phyloP scores from a whole-genome alignment of 2,797 vertebrate species.

The Dendrocincla fuliginosa region DNA sequence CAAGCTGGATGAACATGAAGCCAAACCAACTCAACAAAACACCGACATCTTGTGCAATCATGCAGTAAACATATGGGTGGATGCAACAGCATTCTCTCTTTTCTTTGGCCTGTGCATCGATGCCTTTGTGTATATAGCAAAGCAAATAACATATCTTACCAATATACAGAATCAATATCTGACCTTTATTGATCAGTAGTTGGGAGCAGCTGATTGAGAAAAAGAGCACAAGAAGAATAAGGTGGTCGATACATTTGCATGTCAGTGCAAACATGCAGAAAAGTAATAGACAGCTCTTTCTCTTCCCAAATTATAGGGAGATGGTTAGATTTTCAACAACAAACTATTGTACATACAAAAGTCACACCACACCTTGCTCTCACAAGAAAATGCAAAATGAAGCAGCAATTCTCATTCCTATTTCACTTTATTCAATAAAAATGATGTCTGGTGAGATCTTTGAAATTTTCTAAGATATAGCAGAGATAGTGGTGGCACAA shows the following conservation, averaged over 20 bases:
- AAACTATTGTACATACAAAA: neutral
- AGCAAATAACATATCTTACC: neutral
- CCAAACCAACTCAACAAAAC: neutral
- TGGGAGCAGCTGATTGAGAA: neutral
- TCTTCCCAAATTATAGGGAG: neutral
- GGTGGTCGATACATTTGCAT: rapidly evolving
- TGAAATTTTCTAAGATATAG: neutral
- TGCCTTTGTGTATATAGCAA: neutral
- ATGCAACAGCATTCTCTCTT: neutral
- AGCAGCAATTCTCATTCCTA: neutral
- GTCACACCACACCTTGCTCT: neutral
- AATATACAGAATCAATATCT: neutral
- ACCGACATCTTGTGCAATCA: neutral
- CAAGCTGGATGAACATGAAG: neutral
- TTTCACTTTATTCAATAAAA: neutral
- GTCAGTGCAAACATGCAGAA: neutral
- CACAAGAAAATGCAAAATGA: neutral
- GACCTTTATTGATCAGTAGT: rapidly evolving
- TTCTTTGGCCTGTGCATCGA: neutral
- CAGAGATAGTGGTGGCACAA: neutral
- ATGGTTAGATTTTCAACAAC: neutral
- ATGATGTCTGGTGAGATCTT: neutral
- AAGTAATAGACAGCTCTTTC: neutral
- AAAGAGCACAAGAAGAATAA: neutral
- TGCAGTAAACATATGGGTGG: neutral